Evolutionary conservation across 2,113 vertebrate species (phyloP), one percentile per base, ranked within the genome.

Genomic region (Epinephelus lanceolatus): DNA sequence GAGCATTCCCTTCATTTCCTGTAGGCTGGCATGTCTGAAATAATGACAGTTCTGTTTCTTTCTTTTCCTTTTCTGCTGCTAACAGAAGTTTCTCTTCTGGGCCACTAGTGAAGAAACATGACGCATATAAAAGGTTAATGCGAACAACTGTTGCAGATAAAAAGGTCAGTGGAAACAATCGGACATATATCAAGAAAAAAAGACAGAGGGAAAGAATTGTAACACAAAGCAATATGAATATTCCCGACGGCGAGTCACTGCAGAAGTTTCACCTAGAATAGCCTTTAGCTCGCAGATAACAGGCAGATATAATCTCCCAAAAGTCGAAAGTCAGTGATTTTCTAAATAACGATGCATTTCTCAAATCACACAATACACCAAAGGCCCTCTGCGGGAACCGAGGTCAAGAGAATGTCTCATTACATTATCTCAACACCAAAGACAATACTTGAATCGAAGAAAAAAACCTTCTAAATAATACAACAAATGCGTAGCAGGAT

Each of bases 101-200:
- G 68, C 66, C 76, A 71, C 80, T 84, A 77, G 70, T 84, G 85
- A 92, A 91, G 90, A 91, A 93, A 92, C 88, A 91, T 92, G 91
- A 86, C 83, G 57, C 80, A 74, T 62, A 80, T 69, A 37, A 93
- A 92, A 93, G 92, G 91, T 94, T 93, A 92, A 88, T 89, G 86
- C 45, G 70, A 91, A 90, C 78, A 88, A 88, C 71, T 80, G 79
- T 78, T 89, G 74, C 65, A 77, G 78, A 88, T 91, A 87, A 91
- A 92, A 93, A 93, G 91, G 92, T 92, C 91, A 92, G 14, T 17
- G 76, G 66, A 81, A 93, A 86, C 79, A 89, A 61, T 74, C 11
- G 6, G 76, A 83, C 86, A 88, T 85, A 80, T 53, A 87, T 90
- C 74, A 91, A 81, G 59, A 61, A 61, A 65, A 60, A 77, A 66